Evolutionary conservation across 2,888 invertebrate species (phyloP), one percentile per base, ranked within the genome.

Genomic region (Chironomus tentans): DNA sequence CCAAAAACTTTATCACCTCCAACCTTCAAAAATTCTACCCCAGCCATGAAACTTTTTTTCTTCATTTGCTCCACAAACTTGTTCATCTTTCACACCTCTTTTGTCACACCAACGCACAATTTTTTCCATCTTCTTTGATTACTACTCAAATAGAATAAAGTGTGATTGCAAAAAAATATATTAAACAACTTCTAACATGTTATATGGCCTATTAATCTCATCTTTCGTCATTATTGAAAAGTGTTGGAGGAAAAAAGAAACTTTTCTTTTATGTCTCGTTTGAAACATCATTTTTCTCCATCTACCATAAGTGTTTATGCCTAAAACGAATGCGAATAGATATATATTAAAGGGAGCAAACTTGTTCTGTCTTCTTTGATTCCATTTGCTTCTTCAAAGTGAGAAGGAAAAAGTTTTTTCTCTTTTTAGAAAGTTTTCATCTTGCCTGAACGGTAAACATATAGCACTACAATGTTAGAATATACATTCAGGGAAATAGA

Each of bases 171-270:
- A 65, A 65, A 12, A 12, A 65, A 21, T n/a, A n/a, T n/a, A n/a
- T n/a, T n/a, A n/a, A n/a, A n/a, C n/a, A 65, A 24, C 10, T 24
- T 65, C 18, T 65, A 56, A 21, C 21, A 3, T 65, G 12, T 18
- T 21, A 21, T 65, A 65, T 65, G 65, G 65, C 21, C 65, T 65
- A 65, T 65, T 65, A 65, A 65, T 65, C 65, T 65, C 65, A 24
- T 24, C 65, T 65, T 22, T 13, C 38, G 38, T 38, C 38, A 38
- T 38, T 38, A 38, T 38, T n/a, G 56, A 15, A 56, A 56, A 15
- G 56, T 65, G 65, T 65, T 56, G 18, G 18, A 15, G 65, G 65
- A 65, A 56, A 15, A 56, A 15, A 6, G 5, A 38, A 38, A 38
- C 38, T 38, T 56, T 56, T 56, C 15, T 56, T 56, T 56, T 56